These are phyloP conservation scores for Athalia circularis DNA, from an alignment of 2,888 invertebrate genomes.

Conservation along the genomic window DNA sequence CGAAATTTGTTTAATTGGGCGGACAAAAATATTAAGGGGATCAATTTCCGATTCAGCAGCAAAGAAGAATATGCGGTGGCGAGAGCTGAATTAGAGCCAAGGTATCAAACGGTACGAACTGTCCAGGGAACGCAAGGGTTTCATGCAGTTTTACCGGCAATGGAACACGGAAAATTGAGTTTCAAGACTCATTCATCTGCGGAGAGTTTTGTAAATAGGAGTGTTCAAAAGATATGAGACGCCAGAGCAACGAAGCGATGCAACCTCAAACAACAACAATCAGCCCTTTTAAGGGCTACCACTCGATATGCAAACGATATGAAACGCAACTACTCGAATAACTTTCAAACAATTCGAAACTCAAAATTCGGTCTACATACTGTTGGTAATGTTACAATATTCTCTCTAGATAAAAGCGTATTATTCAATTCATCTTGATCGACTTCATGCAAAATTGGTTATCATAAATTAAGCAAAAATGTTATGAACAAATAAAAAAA, in stretches of 20 bases:
- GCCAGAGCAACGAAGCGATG: neutral
- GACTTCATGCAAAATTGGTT: no score
- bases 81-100: constrained; percentile 3
- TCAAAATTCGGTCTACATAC: no score
- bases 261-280: no score
- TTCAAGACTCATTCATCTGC: constrained; percentile 26
- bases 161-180: constrained; percentile 2
- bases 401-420: no score
- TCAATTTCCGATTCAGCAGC: constrained; percentile 36
- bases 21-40: constrained; percentile 37
- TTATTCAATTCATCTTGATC: no score
- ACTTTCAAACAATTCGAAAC: no score
- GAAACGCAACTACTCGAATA: no score
- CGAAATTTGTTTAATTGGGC: neutral
- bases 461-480: no score
- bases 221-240: neutral
- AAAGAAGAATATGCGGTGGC: constrained; percentile 23
- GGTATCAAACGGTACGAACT: constrained; percentile 18
- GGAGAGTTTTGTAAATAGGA: neutral
- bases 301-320: no score
- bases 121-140: constrained; percentile 38
- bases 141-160: constrained; percentile 17
- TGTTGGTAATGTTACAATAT: no score
- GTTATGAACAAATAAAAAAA: no score
- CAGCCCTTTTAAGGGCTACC: no score